A percentile compares a stretch with the other conserved stretches of the same genome.
Evolutionary conservation across 2,888 invertebrate species (phyloP).

Genomic region (Chouioia cunea): DNA sequence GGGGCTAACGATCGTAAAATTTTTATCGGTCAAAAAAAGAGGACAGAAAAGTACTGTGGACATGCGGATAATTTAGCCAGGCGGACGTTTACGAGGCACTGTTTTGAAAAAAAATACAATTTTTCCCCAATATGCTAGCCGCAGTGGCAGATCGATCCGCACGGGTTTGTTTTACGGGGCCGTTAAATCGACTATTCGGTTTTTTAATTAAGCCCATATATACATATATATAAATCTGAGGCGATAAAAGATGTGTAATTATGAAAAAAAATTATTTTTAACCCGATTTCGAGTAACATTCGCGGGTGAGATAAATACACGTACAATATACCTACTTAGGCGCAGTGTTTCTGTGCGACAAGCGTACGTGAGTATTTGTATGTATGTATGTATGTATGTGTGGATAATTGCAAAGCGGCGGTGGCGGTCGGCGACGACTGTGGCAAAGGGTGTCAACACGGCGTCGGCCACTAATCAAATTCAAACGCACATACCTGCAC

Average conservation of each 20-base stretch:
- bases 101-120: slow-evolving; percentile 8
- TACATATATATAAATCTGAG: neutral
- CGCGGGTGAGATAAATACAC: slow-evolving; percentile 48
- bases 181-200: slow-evolving; percentile 62
- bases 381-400: slow-evolving; percentile 65
- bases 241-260: too few species aligned
- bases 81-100: slow-evolving; percentile 35
- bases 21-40: slow-evolving; percentile 26
- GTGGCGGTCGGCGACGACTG: neutral
- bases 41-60: slow-evolving; percentile 21
- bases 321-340: too few species aligned
- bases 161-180: slow-evolving; percentile 58
- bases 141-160: slow-evolving; percentile 53
- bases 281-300: slow-evolving; percentile 26
- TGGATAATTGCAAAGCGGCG: slow-evolving; percentile 65
- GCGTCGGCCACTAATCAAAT: slow-evolving; percentile 66
- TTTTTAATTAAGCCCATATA: slow-evolving; percentile 61
- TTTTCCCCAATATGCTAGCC: neutral
- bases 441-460: slow-evolving; percentile 65
- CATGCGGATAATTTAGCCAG: slow-evolving; percentile 37
- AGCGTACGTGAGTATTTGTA: slow-evolving; percentile 40
- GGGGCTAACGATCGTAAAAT: slow-evolving; percentile 26
- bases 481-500: slow-evolving; percentile 62
- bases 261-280: too few species aligned
- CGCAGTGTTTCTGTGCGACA: too few species aligned